Conservation (phyloP, 2,888 invertebrate species). For the Aromia moschata region DNA sequence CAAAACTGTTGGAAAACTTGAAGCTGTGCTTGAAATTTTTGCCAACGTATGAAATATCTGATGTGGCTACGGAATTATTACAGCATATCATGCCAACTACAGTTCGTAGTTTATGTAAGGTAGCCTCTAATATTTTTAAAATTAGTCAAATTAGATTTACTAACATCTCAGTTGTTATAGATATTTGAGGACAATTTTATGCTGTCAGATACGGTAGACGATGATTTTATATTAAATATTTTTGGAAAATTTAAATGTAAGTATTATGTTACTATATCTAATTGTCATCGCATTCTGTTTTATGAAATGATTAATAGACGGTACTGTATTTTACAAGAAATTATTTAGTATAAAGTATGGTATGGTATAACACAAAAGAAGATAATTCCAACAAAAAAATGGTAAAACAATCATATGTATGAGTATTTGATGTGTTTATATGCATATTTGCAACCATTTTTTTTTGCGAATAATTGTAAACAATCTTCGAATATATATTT, state of each 20-base stretch:
- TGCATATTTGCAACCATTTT: background rate
- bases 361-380: background rate
- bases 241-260: conserved; percentile 45
- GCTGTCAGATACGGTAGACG: conserved; percentile 38
- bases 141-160: background rate
- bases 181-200: conserved; percentile 39
- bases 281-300: too few relatives aligned
- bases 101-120: conserved; percentile 31
- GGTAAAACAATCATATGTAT: background rate
- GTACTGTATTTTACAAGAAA: too few relatives aligned
- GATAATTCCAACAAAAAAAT: background rate
- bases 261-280: too few relatives aligned
- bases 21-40: conserved; percentile 26
- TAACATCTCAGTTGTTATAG: conserved; percentile 20
- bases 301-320: too few relatives aligned
- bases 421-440: background rate
- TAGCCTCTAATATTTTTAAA: conserved; percentile 1
- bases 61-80: conserved; percentile 30
- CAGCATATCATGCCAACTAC: conserved; percentile 33
- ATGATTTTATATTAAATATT: conserved; percentile 36
- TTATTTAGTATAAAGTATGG: background rate
- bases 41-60: conserved; percentile 25
- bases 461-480: background rate
- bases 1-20: conserved; percentile 21
- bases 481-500: conserved; percentile 20